A percentile compares a stretch with the other conserved stretches of the same genome.
Evolutionary conservation across 2,888 invertebrate species (phyloP).

Genomic region (Ischnus inquisitorius): DNA sequence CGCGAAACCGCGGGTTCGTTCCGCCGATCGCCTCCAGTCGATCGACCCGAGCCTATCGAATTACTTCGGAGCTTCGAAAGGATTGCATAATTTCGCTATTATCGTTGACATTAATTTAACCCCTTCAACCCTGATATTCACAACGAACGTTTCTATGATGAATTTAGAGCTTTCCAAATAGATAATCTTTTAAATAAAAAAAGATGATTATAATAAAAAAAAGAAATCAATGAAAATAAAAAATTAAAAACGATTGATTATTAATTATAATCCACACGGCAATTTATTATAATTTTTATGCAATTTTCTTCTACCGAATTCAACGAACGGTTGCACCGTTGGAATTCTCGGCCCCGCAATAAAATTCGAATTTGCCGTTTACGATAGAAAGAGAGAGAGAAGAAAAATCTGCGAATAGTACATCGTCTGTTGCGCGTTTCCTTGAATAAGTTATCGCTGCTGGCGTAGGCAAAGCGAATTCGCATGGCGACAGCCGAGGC

Average conservation of each 20-base stretch:
- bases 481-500: constrained; percentile 44
- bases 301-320: background rate
- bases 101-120: constrained; percentile 5
- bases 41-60: background rate
- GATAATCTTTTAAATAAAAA: too few relatives aligned
- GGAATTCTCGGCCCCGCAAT: background rate
- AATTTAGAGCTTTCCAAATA: too few relatives aligned
- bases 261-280: too few relatives aligned
- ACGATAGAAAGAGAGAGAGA: background rate
- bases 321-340: background rate
- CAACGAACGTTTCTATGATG: background rate
- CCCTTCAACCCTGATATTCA: background rate
- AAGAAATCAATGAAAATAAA: background rate
- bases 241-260: background rate
- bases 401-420: constrained; percentile 20
- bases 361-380: background rate
- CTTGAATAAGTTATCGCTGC: constrained; percentile 45
- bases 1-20: constrained; percentile 52
- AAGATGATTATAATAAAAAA: too few relatives aligned
- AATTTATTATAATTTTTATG: background rate
- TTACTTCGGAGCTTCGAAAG: background rate
- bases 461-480: constrained; percentile 15
- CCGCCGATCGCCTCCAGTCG: constrained; percentile 17
- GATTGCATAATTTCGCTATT: constrained; percentile 31
- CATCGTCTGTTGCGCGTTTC: constrained; percentile 36